Base-by-base conservation (phyloP, 2,113 vertebrate species). In the Gambusia holbrooki region DNA sequence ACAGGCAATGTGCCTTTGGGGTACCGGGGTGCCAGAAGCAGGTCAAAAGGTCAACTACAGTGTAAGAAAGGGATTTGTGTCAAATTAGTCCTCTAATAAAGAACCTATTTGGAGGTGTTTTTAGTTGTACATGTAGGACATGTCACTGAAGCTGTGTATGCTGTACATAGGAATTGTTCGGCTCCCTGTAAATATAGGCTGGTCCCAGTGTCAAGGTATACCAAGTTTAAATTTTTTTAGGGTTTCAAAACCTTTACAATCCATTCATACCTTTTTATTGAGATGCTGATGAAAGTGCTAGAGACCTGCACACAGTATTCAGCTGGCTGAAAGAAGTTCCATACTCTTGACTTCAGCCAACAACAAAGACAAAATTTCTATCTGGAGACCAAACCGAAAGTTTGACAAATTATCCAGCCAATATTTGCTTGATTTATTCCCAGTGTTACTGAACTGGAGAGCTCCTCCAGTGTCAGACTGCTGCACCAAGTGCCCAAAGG, bases 21-120 rank as follows among this genome's bases (percentile, higher is more conserved):
- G 88, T 87, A 74, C 71, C 58, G 81, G 87, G 85, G 87, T 88
- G 80, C 84, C 79, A 81, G 70, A 83, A 73, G 71, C 73, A 75
- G 82, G 89, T 91, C 87, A 80, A 1, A 3, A 75, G 88, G 84
- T 89, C 90, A 91, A 88, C 84, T 93, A 91, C 82, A 90, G 89
- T 91, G 88, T 92, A 89, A 91, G 85, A 89, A 17, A 14, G 77
- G 88, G 89, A 93, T 93, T 93, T 94, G 82, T 92, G 88, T 92
- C 79, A 92, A 93, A 93, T 94, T 91, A 93, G 92, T 87, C 88
- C 71, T 68, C 42, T 80, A 66, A 91, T 82, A 85, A 54, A 71
- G 71, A 73, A 70, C 32, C 76, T 77, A 48, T 83, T 81, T 67
- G 30, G 74, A 88, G 84, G 74, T 79, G 75, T 88, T 74, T 78